Evolutionary conservation across 2,113 vertebrate genomes (phyloP).

Genomic region (Entomyzon cyanotis): DNA sequence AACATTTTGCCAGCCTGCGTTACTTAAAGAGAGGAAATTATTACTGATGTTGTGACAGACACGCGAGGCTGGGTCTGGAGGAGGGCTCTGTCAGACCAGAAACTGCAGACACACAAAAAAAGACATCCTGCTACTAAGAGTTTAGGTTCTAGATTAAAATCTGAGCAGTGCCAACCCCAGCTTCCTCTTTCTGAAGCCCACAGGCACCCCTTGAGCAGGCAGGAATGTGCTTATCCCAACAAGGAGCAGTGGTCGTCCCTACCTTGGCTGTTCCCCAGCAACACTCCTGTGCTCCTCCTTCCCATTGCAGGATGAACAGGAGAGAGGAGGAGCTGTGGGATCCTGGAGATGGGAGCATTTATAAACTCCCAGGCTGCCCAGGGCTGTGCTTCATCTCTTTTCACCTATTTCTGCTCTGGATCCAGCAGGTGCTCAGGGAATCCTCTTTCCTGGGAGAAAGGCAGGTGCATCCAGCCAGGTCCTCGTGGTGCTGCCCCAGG

Average conservation of each 20-base stretch:
- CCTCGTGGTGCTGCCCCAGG: not conserved
- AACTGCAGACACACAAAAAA: not conserved
- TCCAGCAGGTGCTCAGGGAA: not conserved
- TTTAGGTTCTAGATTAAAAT: not conserved
- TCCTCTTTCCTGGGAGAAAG: not conserved
- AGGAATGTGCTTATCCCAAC: not conserved
- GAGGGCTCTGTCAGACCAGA: not conserved
- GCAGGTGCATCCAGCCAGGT: not conserved
- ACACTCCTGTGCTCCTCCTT: fast-evolving
- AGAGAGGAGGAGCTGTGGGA: not conserved
- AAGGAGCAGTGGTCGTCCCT: not conserved
- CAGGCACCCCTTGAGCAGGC: not conserved
- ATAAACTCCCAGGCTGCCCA: not conserved
- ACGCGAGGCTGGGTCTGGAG: not conserved
- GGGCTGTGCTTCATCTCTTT: not conserved
- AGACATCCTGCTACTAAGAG: not conserved
- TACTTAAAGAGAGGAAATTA: not conserved
- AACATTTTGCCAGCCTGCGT: not conserved
- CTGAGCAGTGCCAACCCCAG: not conserved
- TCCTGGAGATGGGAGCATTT: fast-evolving
- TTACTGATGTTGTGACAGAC: not conserved
- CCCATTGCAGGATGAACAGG: fast-evolving
- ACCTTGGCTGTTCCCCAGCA: fast-evolving
- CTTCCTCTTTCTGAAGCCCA: not conserved
- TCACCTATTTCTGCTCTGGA: not conserved